These are phyloP conservation scores for Beroe forskalii DNA, from an alignment of 37 sponge, comb jelly and placozoan species.

Conservation along the genomic window DNA sequence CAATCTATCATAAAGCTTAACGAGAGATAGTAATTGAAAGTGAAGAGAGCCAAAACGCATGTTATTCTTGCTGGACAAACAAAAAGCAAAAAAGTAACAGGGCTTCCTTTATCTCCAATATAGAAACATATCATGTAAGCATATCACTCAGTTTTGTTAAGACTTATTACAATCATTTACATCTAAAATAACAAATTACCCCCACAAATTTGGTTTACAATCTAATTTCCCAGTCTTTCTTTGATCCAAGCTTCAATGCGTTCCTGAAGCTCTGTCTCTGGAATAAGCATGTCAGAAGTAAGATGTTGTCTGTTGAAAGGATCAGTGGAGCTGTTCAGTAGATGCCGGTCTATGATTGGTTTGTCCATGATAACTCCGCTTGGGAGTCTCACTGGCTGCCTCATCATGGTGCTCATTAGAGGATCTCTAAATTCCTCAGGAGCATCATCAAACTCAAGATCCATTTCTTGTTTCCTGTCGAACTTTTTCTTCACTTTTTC, in stretches of 20 bases:
- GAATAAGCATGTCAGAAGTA: constrained; percentile 81
- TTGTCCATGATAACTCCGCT: constrained; percentile 92
- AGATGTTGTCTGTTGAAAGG: constrained; percentile 93
- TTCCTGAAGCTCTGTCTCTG: constrained; percentile 73
- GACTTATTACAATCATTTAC: too few relatives aligned
- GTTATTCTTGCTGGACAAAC: too few relatives aligned
- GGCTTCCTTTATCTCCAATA: too few relatives aligned
- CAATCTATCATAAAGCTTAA: too few relatives aligned
- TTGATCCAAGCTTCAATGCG: constrained; percentile 80
- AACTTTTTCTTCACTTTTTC: constrained; percentile 69
- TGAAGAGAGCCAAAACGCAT: too few relatives aligned
- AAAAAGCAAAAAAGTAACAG: too few relatives aligned
- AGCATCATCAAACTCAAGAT: constrained; percentile 71
- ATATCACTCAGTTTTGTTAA: too few relatives aligned
- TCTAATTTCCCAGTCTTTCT: constrained; percentile 61
- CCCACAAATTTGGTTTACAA: too few relatives aligned
- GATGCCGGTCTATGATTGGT: constrained; percentile 83
- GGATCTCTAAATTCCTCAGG: constrained; percentile 95
- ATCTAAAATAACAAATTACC: too few relatives aligned
- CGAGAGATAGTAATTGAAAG: too few relatives aligned
- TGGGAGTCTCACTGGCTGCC: constrained; percentile 86
- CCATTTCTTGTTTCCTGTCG: constrained; percentile 72
- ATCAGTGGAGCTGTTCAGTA: constrained; percentile 85
- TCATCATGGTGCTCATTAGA: constrained; percentile 95
- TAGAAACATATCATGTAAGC: too few relatives aligned